Percentiles rank a stretch among this genome's conserved stretches.
phyloP scores from a whole-genome alignment of 2,888 invertebrate genomes.

The Eurytoma californica region DNA sequence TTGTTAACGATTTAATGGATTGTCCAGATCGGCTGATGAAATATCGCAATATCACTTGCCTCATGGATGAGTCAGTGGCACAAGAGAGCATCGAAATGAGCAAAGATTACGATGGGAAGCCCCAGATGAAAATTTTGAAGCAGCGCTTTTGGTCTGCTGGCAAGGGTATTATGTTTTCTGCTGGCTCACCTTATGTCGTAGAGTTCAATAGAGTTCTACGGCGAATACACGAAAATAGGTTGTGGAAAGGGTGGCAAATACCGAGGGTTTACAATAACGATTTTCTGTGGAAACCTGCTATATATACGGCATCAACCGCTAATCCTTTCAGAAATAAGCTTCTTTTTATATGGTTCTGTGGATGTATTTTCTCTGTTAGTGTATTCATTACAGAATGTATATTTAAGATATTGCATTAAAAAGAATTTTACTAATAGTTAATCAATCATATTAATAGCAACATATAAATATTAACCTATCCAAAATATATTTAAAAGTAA shows the following conservation, averaged over 20 bases:
- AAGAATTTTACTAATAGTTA: background rate
- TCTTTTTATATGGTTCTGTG: background rate
- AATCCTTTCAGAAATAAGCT: background rate
- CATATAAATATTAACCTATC: too few relatives aligned
- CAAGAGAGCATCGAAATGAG: background rate
- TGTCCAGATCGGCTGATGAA: background rate
- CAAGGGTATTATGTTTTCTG: conserved; percentile 6
- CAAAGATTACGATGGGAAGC: background rate
- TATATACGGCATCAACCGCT: background rate
- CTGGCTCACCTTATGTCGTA: conserved; percentile 8
- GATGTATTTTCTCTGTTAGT: background rate
- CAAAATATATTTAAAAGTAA: too few relatives aligned
- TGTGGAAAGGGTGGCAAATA: conserved; percentile 2
- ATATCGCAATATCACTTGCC: background rate
- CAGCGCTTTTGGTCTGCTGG: conserved; percentile 7
- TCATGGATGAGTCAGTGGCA: conserved; percentile 16
- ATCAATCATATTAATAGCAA: too few relatives aligned
- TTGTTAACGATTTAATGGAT: background rate
- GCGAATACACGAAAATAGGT: background rate
- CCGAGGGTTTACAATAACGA: too few relatives aligned
- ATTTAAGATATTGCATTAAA: background rate
- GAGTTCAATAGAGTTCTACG: background rate
- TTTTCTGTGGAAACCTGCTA: background rate
- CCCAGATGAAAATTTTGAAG: conserved; percentile 8
- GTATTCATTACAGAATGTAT: background rate